Base-by-base conservation (phyloP, 1,140 invertebrate genomes). In the Pseudomyrmex cubaensis region DNA sequence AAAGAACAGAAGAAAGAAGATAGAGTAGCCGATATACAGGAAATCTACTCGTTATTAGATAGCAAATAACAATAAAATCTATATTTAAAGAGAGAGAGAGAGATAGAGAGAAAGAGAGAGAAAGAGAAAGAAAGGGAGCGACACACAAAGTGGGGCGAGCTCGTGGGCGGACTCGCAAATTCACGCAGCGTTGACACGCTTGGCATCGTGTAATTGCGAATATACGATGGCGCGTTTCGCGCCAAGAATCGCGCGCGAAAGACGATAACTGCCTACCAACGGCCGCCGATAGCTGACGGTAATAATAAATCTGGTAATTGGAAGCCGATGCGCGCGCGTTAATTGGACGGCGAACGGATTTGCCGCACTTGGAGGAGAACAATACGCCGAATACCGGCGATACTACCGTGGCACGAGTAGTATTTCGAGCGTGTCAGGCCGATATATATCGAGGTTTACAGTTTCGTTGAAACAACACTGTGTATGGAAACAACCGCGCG, bases 301-400 rank as follows among this genome's bases (percentile, higher is more conserved):
- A 35, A 46, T 62, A 61, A 82, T 82, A 74, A 82, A 82, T 82
- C 46, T 74, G 13, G 73, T 61, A 82, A 82, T 80, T 73, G 77
- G 56, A 74, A 44, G 54, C 17, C 20, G 20, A 20, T 50, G 64
- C 56, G 8, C n/a, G 22, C 57, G 22, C 48, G 8, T 17, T 82
- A 74, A 82, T 75, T 62, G 69, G 57, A 62, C 50, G 15, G n/a
- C 50, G 35, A 66, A 69, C 12, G 22, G 52, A 48, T 57, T 7
- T 52, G 17, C 50, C 20, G 20, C 3, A 17, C 12, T 70, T 46
- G 25, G 52, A 25, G 44, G 15, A 9, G 20, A 48, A 70, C 13
- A 25, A 46, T 25, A 8, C 50, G 52, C 17, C 52, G 75, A 56
- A 22, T 10, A 25, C 3, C 50, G 25, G 4, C n/a, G 44, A 15